Evolutionary conservation across 2,888 invertebrate species (phyloP).

Genomic region (Spisula subtruncata): DNA sequence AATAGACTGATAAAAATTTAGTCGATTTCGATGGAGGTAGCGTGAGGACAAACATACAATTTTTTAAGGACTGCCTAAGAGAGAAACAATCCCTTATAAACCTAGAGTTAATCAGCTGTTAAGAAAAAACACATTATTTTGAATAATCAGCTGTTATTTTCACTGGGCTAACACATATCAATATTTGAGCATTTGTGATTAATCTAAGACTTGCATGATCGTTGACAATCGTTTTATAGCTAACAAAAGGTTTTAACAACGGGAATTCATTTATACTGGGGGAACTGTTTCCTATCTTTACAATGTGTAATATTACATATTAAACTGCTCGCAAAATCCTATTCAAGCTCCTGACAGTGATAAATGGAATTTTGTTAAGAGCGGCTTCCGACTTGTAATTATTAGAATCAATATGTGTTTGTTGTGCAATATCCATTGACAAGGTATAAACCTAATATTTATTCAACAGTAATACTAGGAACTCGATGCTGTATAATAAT

Average conservation of each 20-base stretch:
- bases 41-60: too few species aligned
- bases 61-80: too few species aligned
- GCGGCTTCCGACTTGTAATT: slow-evolving; percentile 5
- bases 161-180: slow-evolving; percentile 7
- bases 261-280: slow-evolving; percentile 8
- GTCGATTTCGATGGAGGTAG: too few species aligned
- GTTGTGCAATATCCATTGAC: not conserved
- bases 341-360: slow-evolving; percentile 15
- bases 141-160: slow-evolving; percentile 5
- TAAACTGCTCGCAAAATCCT: slow-evolving; percentile 25
- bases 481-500: not conserved
- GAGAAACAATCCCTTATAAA: not conserved
- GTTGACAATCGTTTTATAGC: slow-evolving; percentile 25
- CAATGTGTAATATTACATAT: slow-evolving; percentile 19
- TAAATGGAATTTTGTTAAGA: slow-evolving; percentile 15
- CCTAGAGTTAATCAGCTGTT: not conserved
- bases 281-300: slow-evolving; percentile 18
- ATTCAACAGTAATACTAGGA: not conserved
- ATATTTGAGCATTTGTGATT: slow-evolving; percentile 26
- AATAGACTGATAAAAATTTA: too few species aligned
- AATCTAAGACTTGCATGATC: slow-evolving; percentile 25
- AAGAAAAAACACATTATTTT: slow-evolving; percentile 7
- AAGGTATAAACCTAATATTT: slow-evolving; percentile 2
- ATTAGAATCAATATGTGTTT: slow-evolving; percentile 6
- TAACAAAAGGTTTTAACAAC: slow-evolving; percentile 27